Percentiles rank a stretch among this genome's conserved stretches.
Evolutionary conservation across 1,140 invertebrate genomes (phyloP).

Genomic region (Zaprionus camerounensis): DNA sequence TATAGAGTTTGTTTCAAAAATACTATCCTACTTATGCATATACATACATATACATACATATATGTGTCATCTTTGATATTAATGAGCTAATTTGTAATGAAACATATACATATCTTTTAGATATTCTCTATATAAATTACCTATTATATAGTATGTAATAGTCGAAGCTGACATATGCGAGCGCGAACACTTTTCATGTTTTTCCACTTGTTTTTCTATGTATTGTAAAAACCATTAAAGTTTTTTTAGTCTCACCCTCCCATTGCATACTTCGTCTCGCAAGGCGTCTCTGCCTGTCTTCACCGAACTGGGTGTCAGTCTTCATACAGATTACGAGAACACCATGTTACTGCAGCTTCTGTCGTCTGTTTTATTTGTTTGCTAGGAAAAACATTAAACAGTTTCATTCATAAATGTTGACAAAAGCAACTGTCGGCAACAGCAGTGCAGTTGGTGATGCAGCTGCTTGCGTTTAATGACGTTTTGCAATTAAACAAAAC

Average conservation of each 20-base stretch:
- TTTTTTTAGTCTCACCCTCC: background rate
- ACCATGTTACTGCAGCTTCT: constrained; percentile 6
- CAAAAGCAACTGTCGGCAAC: constrained; percentile 17
- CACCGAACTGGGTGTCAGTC: background rate
- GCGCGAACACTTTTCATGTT: background rate
- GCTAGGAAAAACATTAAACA: constrained; percentile 23
- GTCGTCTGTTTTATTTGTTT: background rate
- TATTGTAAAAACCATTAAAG: background rate
- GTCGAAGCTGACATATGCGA: background rate
- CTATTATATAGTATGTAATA: background rate
- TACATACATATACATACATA: background rate
- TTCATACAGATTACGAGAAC: background rate
- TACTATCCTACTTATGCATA: background rate
- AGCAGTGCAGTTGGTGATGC: background rate
- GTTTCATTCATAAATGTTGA: constrained; percentile 69
- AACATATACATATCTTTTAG: background rate
- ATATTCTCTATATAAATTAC: background rate
- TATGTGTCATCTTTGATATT: background rate
- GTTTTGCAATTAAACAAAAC: constrained; percentile 46
- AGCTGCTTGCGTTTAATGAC: constrained; percentile 46
- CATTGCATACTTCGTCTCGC: background rate
- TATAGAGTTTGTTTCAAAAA: background rate
- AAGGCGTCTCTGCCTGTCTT: background rate
- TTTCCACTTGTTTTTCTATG: background rate
- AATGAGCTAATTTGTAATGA: background rate